phyloP scores from a whole-genome alignment of 2,113 vertebrate species.

The Scatophagus argus region DNA sequence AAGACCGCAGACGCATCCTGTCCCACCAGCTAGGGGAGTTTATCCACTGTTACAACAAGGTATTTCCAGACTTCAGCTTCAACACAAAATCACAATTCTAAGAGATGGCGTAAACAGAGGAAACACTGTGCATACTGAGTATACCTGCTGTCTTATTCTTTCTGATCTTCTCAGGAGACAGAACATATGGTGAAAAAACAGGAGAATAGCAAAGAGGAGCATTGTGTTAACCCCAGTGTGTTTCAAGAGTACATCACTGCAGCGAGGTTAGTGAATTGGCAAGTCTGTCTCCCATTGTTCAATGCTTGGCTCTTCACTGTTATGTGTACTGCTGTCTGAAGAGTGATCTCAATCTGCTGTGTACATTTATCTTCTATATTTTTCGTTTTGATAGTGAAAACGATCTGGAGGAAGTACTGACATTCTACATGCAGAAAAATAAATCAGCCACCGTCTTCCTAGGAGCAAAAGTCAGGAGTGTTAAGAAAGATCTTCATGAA shows the following conservation, averaged over 20 bases:
- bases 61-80: slow-evolving; percentile 54
- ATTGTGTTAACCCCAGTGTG: slow-evolving; percentile 85
- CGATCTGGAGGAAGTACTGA: slow-evolving; percentile 95
- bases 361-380: slow-evolving; percentile 45
- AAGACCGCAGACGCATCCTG: slow-evolving; percentile 89
- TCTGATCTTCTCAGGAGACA: slow-evolving; percentile 87
- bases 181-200: slow-evolving; percentile 88
- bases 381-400: slow-evolving; percentile 87
- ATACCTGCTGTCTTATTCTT: slow-evolving; percentile 12
- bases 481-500: slow-evolving; percentile 72
- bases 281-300: slow-evolving; percentile 22
- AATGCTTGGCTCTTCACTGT: slow-evolving; percentile 8
- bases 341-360: slow-evolving; percentile 41
- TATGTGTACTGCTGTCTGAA: slow-evolving; percentile 31
- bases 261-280: slow-evolving; percentile 87
- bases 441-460: slow-evolving; percentile 93
- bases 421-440: slow-evolving; percentile 95
- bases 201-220: slow-evolving; percentile 83
- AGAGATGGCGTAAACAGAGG: slow-evolving; percentile 2
- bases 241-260: slow-evolving; percentile 91
- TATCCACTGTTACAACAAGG: slow-evolving; percentile 91
- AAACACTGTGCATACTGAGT: background rate
- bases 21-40: slow-evolving; percentile 93
- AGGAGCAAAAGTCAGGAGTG: slow-evolving; percentile 83
- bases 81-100: background rate